These are phyloP conservation scores for Pristis pectinata DNA, from an alignment of 2,797 vertebrate genomes.

Conservation along the genomic window DNA sequence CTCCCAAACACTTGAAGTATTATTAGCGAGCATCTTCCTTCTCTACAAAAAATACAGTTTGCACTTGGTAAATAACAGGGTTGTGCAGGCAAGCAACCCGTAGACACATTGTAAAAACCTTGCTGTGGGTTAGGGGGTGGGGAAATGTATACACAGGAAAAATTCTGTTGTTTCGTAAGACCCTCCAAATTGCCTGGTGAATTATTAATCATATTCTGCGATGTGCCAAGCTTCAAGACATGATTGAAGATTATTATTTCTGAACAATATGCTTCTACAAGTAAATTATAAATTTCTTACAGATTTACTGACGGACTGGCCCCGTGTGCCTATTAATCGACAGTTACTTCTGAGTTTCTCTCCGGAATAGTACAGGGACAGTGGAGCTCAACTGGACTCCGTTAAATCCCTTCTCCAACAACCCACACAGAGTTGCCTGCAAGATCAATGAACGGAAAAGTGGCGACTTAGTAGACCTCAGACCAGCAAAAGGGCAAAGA, in stretches of 20 bases:
- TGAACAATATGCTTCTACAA: conserved; percentile 12
- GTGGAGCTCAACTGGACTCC: not conserved
- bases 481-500: not conserved
- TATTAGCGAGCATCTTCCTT: conserved; percentile 41
- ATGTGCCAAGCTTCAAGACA: not conserved
- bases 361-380: not conserved
- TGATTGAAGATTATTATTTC: conserved; percentile 35
- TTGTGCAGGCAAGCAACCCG: conserved; percentile 37
- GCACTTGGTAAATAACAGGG: conserved; percentile 45
- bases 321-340: no score
- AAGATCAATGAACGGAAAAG: no score
- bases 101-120: conserved; percentile 37
- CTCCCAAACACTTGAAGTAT: conserved; percentile 49
- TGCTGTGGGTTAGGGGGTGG: conserved; percentile 36
- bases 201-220: conserved; percentile 17
- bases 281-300: conserved; percentile 13
- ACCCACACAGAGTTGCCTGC: not conserved
- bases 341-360: no score
- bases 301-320: not conserved
- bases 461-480: not conserved
- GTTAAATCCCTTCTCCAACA: not conserved
- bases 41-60: conserved; percentile 42
- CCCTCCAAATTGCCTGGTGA: not conserved
- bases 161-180: not conserved
- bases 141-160: not conserved